Evolutionary conservation across 1,140 invertebrate species (phyloP).

Genomic region (Hyphantria cunea): DNA sequence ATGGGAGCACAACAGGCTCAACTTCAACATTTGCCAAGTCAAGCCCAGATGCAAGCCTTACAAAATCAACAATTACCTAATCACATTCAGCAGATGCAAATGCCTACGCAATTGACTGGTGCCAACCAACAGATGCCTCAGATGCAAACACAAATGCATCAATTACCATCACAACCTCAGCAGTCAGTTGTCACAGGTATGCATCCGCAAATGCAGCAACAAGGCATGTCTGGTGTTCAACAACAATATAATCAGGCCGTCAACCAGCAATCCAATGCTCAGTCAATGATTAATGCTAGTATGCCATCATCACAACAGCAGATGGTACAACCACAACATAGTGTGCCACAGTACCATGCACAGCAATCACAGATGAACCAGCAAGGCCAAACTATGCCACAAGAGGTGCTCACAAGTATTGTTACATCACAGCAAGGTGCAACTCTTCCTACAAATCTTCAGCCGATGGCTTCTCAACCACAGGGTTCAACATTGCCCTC

Average conservation of each 20-base stretch:
- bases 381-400: constrained; percentile 78
- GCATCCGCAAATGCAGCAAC: constrained; percentile 78
- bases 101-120: constrained; percentile 68
- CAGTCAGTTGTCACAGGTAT: constrained; percentile 71
- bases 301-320: constrained; percentile 74
- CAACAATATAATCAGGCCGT: constrained; percentile 76
- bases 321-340: constrained; percentile 75
- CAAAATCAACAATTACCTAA: constrained; percentile 79
- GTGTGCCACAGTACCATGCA: constrained; percentile 76
- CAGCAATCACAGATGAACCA: constrained; percentile 77
- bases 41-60: constrained; percentile 77
- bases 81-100: constrained; percentile 80
- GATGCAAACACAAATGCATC: constrained; percentile 77
- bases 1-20: constrained; percentile 75
- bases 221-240: constrained; percentile 69
- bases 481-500: constrained; percentile 83
- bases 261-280: constrained; percentile 70
- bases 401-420: constrained; percentile 80
- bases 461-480: constrained; percentile 74
- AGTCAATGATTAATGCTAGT: constrained; percentile 71
- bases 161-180: constrained; percentile 72
- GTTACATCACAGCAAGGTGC: constrained; percentile 80
- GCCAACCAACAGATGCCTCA: constrained; percentile 76
- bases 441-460: constrained; percentile 74
- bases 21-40: constrained; percentile 77